Conservation (phyloP, 2,797 vertebrate species). For the Galaxias olidus region DNA sequence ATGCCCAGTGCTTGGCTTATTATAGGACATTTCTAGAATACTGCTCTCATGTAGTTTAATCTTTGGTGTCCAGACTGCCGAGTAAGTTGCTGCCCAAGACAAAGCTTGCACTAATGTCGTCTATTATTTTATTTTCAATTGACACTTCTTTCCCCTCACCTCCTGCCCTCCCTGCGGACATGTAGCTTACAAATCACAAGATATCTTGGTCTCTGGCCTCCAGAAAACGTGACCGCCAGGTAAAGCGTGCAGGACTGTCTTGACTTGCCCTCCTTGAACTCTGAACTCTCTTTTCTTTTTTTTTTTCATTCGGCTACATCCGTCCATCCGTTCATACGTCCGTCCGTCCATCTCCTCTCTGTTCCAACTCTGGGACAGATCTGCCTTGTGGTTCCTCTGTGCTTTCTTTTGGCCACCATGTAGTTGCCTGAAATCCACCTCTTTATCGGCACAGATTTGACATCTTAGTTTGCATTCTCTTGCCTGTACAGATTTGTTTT, state of each 20-base stretch:
- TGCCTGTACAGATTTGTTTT: not conserved
- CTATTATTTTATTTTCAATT: slow-evolving; percentile 74
- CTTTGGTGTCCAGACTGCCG: slow-evolving; percentile 31
- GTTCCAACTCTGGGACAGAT: slow-evolving; percentile 48
- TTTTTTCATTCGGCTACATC: slow-evolving; percentile 62
- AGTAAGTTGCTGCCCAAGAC: slow-evolving; percentile 50
- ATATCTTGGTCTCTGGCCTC: slow-evolving; percentile 85
- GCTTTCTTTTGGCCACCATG: slow-evolving; percentile 64
- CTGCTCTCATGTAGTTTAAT: too few relatives aligned
- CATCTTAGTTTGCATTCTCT: slow-evolving; percentile 43
- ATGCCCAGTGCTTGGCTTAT: too few relatives aligned
- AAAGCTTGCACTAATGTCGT: slow-evolving; percentile 75
- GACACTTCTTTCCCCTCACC: slow-evolving; percentile 66
- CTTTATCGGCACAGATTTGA: slow-evolving; percentile 38
- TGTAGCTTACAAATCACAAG: slow-evolving; percentile 87
- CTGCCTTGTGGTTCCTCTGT: slow-evolving; percentile 52
- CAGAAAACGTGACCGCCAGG: slow-evolving; percentile 86
- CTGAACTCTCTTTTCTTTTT: slow-evolving; percentile 51
- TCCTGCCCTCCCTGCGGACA: slow-evolving; percentile 61
- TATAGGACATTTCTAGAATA: too few relatives aligned
- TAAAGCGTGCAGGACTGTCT: slow-evolving; percentile 78
- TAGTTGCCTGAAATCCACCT: slow-evolving; percentile 54
- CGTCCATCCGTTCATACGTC: slow-evolving; percentile 44
- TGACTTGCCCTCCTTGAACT: slow-evolving; percentile 78
- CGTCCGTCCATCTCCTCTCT: slow-evolving; percentile 53